Conservation (phyloP, 2,888 invertebrate genomes). For the Hirtodrosophila trivittata region DNA sequence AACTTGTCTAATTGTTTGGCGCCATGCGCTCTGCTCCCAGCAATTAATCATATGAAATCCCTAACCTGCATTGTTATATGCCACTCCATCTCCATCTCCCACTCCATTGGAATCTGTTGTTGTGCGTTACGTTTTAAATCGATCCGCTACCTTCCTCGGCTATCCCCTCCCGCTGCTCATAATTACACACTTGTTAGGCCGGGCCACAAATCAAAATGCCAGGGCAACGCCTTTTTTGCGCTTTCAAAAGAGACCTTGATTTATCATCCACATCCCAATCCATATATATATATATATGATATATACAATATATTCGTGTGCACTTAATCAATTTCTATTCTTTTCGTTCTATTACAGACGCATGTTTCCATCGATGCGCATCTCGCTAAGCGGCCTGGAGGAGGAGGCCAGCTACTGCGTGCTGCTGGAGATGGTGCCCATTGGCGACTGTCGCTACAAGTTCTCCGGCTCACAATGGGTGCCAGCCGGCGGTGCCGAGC, state of each 20-base stretch:
- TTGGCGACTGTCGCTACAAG: constrained; percentile 91
- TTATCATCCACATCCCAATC: constrained; percentile 44
- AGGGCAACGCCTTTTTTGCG: constrained; percentile 68
- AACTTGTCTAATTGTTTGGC: constrained; percentile 72
- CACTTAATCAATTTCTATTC: constrained; percentile 63
- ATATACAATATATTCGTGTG: constrained; percentile 15
- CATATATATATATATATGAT: neutral
- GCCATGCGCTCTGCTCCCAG: constrained; percentile 50
- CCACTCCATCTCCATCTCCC: constrained; percentile 2
- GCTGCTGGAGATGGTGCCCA: constrained; percentile 90
- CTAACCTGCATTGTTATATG: constrained; percentile 29
- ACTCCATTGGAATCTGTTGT: constrained; percentile 51
- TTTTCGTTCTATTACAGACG: constrained; percentile 86
- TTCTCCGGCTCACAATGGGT: constrained; percentile 94
- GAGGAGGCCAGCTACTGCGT: constrained; percentile 92
- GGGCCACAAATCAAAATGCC: constrained; percentile 80
- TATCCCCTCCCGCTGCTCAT: constrained; percentile 44
- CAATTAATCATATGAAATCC: constrained; percentile 65
- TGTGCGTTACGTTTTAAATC: constrained; percentile 70
- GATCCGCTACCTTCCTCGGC: constrained; percentile 34
- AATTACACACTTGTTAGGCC: constrained; percentile 80
- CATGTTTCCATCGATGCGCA: constrained; percentile 95
- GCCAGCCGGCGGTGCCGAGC: constrained; percentile 93
- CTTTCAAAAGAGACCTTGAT: constrained; percentile 60
- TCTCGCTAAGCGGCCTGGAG: constrained; percentile 90